Percentiles rank a stretch among this genome's conserved stretches.
phyloP scores from a whole-genome alignment of 2,797 vertebrate species.

The Trachurus trachurus region DNA sequence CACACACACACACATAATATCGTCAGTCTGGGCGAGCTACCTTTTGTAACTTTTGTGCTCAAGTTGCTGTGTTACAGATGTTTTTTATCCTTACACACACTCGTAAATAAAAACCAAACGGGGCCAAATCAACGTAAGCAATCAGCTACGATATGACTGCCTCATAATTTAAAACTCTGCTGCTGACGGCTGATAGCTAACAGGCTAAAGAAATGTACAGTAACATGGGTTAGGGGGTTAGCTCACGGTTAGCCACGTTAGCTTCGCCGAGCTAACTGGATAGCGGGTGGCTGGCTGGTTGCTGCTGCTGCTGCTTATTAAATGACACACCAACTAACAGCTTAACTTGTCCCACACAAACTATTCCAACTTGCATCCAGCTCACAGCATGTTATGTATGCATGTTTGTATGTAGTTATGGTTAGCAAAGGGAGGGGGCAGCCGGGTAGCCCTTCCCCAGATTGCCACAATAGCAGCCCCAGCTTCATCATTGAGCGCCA shows the following conservation, averaged over 20 bases:
- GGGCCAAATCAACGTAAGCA: neutral
- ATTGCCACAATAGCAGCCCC: conserved; percentile 67
- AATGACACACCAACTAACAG: conserved; percentile 6
- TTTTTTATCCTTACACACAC: neutral
- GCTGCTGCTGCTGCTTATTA: conserved; percentile 8
- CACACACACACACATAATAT: conserved; percentile 18
- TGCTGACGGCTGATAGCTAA: conserved; percentile 12
- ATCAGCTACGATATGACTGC: neutral
- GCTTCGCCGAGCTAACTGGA: conserved; percentile 57
- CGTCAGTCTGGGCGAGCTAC: neutral
- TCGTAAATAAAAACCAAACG: neutral
- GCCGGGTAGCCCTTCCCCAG: conserved; percentile 62
- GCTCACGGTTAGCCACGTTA: conserved; percentile 72
- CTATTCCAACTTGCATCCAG: neutral
- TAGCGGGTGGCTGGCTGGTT: conserved; percentile 46
- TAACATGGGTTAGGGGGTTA: conserved; percentile 31
- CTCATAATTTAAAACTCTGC: neutral
- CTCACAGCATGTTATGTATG: neutral
- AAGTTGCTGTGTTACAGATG: conserved; percentile 30
- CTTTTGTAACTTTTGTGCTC: conserved; percentile 21
- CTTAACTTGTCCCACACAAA: neutral
- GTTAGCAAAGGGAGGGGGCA: too few relatives aligned
- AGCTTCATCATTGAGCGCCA: conserved; percentile 75
- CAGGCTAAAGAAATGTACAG: conserved; percentile 18
- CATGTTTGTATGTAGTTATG: too few relatives aligned